Evolutionary conservation across 2,113 vertebrate species (phyloP).

Genomic region (Coryphaenoides rupestris): DNA sequence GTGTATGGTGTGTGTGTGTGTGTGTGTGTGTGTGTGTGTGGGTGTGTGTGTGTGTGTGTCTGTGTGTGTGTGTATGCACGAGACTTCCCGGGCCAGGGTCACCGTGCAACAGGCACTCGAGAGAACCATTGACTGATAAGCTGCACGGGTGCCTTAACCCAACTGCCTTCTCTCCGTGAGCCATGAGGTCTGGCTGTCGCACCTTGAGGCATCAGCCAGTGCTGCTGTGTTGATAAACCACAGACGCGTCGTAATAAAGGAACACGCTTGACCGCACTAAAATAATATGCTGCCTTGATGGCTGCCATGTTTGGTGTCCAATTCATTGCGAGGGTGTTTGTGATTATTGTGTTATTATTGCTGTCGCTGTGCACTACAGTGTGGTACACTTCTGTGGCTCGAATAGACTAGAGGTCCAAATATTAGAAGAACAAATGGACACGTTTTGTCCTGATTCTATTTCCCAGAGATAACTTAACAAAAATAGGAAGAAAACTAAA

Average conservation of each 20-base stretch:
- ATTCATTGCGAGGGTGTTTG: too few relatives aligned
- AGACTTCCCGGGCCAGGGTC: slow-evolving; percentile 79
- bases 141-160: slow-evolving; percentile 56
- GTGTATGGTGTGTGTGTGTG: too few relatives aligned
- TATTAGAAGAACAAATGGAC: neutral
- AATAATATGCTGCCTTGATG: slow-evolving; percentile 19
- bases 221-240: slow-evolving; percentile 5
- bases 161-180: slow-evolving; percentile 48
- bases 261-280: neutral
- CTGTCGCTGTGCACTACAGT: too few relatives aligned
- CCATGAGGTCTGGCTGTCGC: slow-evolving; percentile 35
- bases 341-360: too few relatives aligned
- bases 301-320: neutral
- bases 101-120: slow-evolving; percentile 64
- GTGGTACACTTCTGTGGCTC: neutral
- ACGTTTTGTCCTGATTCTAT: too few relatives aligned
- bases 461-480: too few relatives aligned
- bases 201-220: slow-evolving; percentile 26
- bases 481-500: neutral
- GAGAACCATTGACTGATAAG: too few relatives aligned
- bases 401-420: neutral
- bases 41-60: too few relatives aligned
- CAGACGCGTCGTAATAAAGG: slow-evolving; percentile 8
- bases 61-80: too few relatives aligned
- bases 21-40: too few relatives aligned